Evolutionary conservation across 1,140 invertebrate genomes (phyloP).

Genomic region (Orchestia grillus): DNA sequence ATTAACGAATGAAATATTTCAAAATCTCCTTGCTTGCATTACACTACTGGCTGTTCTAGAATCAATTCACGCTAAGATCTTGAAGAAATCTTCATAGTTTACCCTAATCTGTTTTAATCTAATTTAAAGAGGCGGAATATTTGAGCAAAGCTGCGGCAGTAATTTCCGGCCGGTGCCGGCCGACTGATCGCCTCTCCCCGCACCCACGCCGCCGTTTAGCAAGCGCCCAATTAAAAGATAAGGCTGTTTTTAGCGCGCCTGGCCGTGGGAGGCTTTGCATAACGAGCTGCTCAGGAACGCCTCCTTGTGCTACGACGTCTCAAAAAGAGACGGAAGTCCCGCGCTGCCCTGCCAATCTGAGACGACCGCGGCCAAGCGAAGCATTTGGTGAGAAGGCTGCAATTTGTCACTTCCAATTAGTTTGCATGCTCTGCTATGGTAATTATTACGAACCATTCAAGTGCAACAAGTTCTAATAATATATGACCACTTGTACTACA

Average conservation of each 20-base stretch:
- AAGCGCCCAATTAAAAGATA: slow-evolving; percentile 41
- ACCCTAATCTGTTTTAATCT: neutral
- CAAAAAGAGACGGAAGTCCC: neutral
- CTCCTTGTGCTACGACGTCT: neutral
- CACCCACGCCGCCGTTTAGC: neutral
- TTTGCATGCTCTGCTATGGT: no score
- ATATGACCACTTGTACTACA: no score
- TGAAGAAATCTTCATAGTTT: neutral
- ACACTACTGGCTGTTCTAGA: neutral
- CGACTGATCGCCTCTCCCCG: neutral
- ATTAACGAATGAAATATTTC: neutral
- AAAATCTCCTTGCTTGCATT: neutral
- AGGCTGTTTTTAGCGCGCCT: neutral
- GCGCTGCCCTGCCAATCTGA: no score
- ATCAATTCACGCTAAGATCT: neutral
- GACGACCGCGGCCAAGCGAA: no score
- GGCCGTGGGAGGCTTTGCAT: neutral
- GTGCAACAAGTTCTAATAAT: no score
- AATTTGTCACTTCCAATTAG: no score
- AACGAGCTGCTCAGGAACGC: neutral
- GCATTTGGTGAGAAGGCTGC: no score
- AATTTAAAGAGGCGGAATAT: slow-evolving; percentile 49
- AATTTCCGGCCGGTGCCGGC: neutral
- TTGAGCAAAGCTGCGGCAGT: neutral
- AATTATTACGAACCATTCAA: no score